Evolutionary conservation across 2,113 vertebrate species (phyloP), one percentile per base, ranked within the genome.

Genomic region (Myiopsitta monachus): DNA sequence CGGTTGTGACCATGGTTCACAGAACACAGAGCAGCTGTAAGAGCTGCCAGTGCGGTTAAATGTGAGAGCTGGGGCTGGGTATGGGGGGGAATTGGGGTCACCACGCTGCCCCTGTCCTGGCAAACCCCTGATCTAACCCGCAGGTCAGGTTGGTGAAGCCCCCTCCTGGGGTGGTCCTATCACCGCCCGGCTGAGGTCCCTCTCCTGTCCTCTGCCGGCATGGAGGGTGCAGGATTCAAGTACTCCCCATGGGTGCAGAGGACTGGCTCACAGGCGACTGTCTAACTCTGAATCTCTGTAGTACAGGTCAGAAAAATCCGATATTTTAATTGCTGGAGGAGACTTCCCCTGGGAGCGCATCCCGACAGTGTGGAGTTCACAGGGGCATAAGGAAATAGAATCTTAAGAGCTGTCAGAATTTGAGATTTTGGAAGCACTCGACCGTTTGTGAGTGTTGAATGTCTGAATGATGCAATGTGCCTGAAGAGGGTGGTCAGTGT

Each of bases 1-100:
- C 2, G 3, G 7, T 88, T 4, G 1, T n/a, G 59, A 26, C 51
- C 0, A 0, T 57, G 83, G 9, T 63, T 92, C 0, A 0, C 27
- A 39, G 44, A 76, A n/a, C 47, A 59, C 22, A 36, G 33, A 24
- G 57, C 14, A 24, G 22, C 22, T 59, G 14, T 36, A 36, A 23
- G 22, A 59, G 57, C 33, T 24, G 66, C 51, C 2, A 6, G 0
- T 0, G 1, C 11, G 5, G 36, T 82, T 72, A 76, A 61, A 82
- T 47, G 22, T 1, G 4, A 54, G 77, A 51, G 31, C 21, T 62
- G 68, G 12, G 62, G 4, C 27, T 78, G 33, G 10, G 5, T 73
- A 18, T 1, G 3, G 18, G 26, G 13, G 7, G 30, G 36, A 64
- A 43, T 26, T 66, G 68, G 28, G n/a, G 23, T 63, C 49, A 36